Base-by-base conservation (phyloP, 1,140 invertebrate species). In the Macrosteles quadrilineatus region DNA sequence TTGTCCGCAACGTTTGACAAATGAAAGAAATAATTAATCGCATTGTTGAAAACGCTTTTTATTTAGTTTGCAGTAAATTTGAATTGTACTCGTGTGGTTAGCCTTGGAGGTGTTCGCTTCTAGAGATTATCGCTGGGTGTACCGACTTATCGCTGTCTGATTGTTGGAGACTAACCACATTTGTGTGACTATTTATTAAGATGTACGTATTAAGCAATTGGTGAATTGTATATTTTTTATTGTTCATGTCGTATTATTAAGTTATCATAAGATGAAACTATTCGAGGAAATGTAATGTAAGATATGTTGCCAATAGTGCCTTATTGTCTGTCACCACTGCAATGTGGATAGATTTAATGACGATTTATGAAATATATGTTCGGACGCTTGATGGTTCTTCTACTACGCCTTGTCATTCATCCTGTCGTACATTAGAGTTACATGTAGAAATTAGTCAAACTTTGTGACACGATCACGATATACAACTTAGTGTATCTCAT, bases 261-360 rank as follows among this genome's bases (percentile, higher is more conserved):
- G 19, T 27, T 53, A 62, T 40, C 31, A 14, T 59, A 63, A 63
- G 45, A 32, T 59, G 43, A 67, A 59, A 30, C 69, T 67, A 66
- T 40, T 69, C 67, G 31, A 43, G 55, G 55, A 59, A 50, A 50
- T 50, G 47, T 59, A 25, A 59, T 59, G 55, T 59, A 59, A 59
- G 55, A 59, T 59, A 59, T 59, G 55, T 27, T 29, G 63, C 32
- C 63, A 66, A 66, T 66, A 19, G 63, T 69, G 67, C 67, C 50
- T 57, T 68, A 76, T 76, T 71, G 70, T 74, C 53, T 70, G 77
- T 76, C 76, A 76, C 77, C 71, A 59, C 70, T 67, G 72, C 78
- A 77, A 79, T 78, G 68, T 64, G 77, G 77, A 68, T 74, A 78
- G 78, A 78, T 72, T 59, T 27, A 31, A 71, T 69, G 36, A 64